Percentiles rank a stretch among this genome's conserved stretches.
phyloP scores from a whole-genome alignment of 2,888 invertebrate species.

The Apocheima hispidaria region DNA sequence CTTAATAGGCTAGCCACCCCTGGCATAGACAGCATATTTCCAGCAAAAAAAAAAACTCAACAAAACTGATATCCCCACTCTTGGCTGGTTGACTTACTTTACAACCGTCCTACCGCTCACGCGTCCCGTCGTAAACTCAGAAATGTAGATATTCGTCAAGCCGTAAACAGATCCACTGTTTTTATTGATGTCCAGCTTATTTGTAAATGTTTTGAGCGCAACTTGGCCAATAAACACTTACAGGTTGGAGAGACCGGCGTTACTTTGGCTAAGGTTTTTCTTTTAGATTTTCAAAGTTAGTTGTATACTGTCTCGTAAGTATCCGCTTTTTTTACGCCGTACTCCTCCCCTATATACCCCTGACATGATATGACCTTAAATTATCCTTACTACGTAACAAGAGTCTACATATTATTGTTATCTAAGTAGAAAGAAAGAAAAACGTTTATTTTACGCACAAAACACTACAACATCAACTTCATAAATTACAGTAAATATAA shows the following conservation, averaged over 20 bases:
- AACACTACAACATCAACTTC: too few relatives aligned
- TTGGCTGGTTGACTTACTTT: constrained; percentile 16
- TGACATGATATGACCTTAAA: too few relatives aligned
- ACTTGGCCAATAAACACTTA: constrained; percentile 53
- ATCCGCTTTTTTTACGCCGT: too few relatives aligned
- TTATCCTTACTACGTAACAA: too few relatives aligned
- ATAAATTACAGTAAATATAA: too few relatives aligned
- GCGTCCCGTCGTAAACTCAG: constrained; percentile 42
- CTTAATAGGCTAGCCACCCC: too few relatives aligned
- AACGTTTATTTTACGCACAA: too few relatives aligned
- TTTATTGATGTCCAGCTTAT: constrained; percentile 67
- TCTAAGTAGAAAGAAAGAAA: too few relatives aligned
- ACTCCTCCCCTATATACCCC: too few relatives aligned
- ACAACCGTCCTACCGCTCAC: constrained; percentile 37
- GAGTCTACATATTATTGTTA: too few relatives aligned
- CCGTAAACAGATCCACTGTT: constrained; percentile 64
- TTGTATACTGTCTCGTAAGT: not conserved
- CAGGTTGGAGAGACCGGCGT: constrained; percentile 5
- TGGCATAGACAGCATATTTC: too few relatives aligned
- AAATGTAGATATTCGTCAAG: constrained; percentile 59
- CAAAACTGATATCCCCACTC: too few relatives aligned
- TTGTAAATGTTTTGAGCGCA: constrained; percentile 63
- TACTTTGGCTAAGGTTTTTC: constrained; percentile 7
- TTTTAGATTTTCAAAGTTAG: not conserved
- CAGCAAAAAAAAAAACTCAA: not conserved